These are phyloP conservation scores for Mesaphorura yosii DNA, from an alignment of 1,140 invertebrate genomes.

Conservation along the genomic window DNA sequence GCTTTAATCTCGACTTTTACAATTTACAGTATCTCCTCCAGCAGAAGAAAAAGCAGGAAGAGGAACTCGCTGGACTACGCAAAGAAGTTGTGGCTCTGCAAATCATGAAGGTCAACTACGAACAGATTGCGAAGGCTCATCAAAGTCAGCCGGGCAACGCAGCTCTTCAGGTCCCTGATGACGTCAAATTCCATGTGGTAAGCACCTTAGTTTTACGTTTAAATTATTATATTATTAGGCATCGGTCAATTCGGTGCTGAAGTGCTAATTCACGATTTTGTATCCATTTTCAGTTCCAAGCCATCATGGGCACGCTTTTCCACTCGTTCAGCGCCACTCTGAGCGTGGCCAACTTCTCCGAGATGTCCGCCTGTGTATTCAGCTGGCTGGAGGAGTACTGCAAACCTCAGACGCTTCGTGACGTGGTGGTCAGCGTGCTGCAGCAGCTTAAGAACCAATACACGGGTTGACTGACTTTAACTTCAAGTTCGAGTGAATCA, in stretches of 20 bases:
- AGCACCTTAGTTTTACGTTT: too few species aligned
- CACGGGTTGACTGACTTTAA: too few species aligned
- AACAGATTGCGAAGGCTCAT: slow-evolving; percentile 89
- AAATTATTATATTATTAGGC: too few species aligned
- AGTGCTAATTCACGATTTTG: too few species aligned
- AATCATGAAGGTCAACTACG: slow-evolving; percentile 88
- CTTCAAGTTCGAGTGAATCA: too few species aligned
- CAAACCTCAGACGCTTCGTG: slow-evolving; percentile 83
- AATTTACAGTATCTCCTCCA: slow-evolving; percentile 62
- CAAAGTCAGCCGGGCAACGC: slow-evolving; percentile 80
- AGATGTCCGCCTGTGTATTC: slow-evolving; percentile 84
- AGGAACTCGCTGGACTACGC: slow-evolving; percentile 73
- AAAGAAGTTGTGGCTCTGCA: slow-evolving; percentile 89
- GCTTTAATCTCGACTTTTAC: neutral
- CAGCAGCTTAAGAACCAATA: slow-evolving; percentile 55
- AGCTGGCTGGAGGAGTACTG: slow-evolving; percentile 94
- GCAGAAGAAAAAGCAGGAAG: slow-evolving; percentile 85
- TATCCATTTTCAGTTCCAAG: slow-evolving; percentile 67
- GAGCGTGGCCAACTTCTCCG: slow-evolving; percentile 80
- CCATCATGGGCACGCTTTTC: slow-evolving; percentile 87
- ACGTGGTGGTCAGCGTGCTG: slow-evolving; percentile 63
- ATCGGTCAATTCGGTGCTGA: too few species aligned
- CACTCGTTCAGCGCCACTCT: slow-evolving; percentile 73
- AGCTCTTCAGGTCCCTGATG: slow-evolving; percentile 77
- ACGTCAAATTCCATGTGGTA: slow-evolving; percentile 92